phyloP scores from a whole-genome alignment of 2,888 invertebrate genomes.

The Melipona beecheii region DNA sequence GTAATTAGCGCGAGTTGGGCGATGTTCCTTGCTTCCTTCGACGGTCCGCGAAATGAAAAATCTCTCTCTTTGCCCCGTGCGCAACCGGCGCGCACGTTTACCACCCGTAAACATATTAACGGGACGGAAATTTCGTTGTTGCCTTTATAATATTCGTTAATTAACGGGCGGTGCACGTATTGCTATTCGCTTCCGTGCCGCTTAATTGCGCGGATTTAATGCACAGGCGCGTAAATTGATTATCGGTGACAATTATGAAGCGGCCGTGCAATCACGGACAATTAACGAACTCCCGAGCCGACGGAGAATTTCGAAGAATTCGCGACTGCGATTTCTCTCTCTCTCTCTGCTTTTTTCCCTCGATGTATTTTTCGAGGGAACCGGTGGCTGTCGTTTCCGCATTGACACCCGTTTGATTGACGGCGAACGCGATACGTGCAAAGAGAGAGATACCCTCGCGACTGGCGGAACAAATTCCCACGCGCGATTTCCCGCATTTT shows the following conservation, averaged over 20 bases:
- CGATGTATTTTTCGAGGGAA: background rate
- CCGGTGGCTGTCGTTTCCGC: background rate
- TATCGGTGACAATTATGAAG: constrained; percentile 15
- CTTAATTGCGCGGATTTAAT: constrained; percentile 39
- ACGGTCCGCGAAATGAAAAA: background rate
- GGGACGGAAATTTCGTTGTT: constrained; percentile 26
- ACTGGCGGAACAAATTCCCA: background rate
- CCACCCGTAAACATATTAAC: constrained; percentile 17
- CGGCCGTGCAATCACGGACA: background rate
- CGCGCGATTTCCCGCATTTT: constrained; percentile 8
- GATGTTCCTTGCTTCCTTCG: background rate
- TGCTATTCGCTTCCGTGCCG: constrained; percentile 15
- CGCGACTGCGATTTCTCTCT: background rate
- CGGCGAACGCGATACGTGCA: background rate
- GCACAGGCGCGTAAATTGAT: constrained; percentile 16
- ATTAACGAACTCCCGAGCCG: background rate
- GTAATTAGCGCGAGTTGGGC: background rate
- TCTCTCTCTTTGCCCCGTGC: background rate
- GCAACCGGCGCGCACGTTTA: background rate
- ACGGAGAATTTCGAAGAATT: background rate
- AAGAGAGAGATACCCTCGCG: background rate
- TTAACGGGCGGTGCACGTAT: constrained; percentile 26
- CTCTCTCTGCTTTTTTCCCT: background rate
- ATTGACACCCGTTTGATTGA: background rate
- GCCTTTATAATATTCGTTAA: constrained; percentile 50